A percentile compares a stretch with the other conserved stretches of the same genome.
Evolutionary conservation across 2,113 vertebrate species (phyloP).

Genomic region (Phasianus colchicus): DNA sequence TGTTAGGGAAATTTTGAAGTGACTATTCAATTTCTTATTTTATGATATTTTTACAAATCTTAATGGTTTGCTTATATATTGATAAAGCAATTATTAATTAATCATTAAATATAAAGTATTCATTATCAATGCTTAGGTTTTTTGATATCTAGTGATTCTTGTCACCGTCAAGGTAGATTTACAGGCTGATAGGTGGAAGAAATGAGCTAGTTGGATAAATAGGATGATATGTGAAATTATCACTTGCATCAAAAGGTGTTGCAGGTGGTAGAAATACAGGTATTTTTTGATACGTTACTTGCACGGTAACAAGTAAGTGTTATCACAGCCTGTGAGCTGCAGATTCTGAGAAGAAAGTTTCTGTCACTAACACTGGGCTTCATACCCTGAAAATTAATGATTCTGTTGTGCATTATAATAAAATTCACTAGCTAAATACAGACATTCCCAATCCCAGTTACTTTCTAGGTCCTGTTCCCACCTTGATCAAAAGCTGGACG

Average conservation of each 20-base stretch:
- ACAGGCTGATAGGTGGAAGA: neutral
- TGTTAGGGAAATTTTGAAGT: neutral
- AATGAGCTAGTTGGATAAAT: neutral
- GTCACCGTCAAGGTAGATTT: neutral
- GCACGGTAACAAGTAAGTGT: neutral
- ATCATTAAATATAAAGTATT: neutral
- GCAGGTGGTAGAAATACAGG: neutral
- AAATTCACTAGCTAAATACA: neutral
- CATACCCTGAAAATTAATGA: neutral
- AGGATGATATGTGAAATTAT: neutral
- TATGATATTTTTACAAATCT: neutral
- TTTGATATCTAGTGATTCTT: neutral
- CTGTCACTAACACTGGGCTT: neutral
- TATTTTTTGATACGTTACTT: neutral
- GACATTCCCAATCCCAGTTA: neutral
- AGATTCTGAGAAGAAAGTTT: neutral
- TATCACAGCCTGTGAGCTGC: neutral
- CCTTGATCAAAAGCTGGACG: neutral
- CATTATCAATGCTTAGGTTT: neutral
- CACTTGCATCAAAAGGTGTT: neutral
- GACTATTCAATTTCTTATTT: neutral
- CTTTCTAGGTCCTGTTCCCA: neutral
- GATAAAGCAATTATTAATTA: neutral
- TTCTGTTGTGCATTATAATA: neutral
- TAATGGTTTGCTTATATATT: neutral